Evolutionary conservation across 2,113 vertebrate species (phyloP).

Genomic region (Saccopteryx bilineata): DNA sequence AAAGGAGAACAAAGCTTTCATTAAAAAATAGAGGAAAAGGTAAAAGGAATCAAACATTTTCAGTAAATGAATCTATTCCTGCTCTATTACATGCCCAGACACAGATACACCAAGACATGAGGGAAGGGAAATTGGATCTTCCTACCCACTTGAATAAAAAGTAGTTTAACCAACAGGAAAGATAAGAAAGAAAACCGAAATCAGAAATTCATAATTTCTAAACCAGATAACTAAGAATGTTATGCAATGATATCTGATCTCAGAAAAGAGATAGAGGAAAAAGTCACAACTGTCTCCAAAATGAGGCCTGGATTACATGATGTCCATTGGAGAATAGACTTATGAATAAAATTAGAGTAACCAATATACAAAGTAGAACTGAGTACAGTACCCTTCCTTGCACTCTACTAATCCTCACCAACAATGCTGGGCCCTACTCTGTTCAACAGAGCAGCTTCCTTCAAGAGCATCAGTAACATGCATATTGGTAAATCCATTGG

Average conservation of each 20-base stretch:
- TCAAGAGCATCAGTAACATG: neutral
- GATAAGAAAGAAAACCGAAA: neutral
- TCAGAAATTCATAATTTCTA: neutral
- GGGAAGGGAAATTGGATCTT: neutral
- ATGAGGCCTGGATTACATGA: neutral
- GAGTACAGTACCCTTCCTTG: neutral
- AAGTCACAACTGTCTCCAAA: neutral
- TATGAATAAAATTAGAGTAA: neutral
- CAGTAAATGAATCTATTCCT: neutral
- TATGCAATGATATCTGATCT: neutral
- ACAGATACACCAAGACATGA: neutral
- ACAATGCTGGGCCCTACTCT: neutral
- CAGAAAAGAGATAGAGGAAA: neutral
- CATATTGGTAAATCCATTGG: neutral
- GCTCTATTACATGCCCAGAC: neutral
- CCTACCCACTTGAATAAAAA: neutral
- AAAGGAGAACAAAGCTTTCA: neutral
- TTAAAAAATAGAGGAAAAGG: neutral
- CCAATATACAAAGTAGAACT: neutral
- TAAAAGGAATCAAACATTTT: neutral
- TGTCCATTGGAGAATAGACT: neutral
- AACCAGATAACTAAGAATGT: neutral
- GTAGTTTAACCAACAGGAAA: neutral
- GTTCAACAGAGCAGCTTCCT: neutral
- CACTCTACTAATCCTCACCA: neutral